These are phyloP conservation scores for Cherax quadricarinatus DNA, from an alignment of 1,140 invertebrate genomes.

Conservation along the genomic window DNA sequence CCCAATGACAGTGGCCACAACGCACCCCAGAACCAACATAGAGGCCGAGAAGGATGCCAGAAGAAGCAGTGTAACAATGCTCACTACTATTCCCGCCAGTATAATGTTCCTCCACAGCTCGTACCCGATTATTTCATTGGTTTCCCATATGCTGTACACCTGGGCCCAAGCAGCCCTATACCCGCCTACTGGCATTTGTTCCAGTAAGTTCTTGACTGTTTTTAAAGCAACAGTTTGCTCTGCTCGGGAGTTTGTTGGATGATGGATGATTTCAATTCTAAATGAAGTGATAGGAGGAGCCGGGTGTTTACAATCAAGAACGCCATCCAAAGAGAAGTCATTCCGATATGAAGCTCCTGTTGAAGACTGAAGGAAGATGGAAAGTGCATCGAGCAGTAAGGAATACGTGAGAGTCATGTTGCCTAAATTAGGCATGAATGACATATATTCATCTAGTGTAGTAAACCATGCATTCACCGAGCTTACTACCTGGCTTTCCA, in stretches of 20 bases:
- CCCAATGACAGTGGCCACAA: slow-evolving; percentile 80
- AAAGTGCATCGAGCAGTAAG: slow-evolving; percentile 59
- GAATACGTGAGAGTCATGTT: slow-evolving; percentile 54
- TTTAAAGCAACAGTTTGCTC: slow-evolving; percentile 43
- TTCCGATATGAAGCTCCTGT: slow-evolving; percentile 64
- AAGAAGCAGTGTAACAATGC: slow-evolving; percentile 79
- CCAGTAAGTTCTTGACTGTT: slow-evolving; percentile 46
- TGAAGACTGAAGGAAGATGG: slow-evolving; percentile 63
- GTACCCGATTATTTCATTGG: slow-evolving; percentile 78
- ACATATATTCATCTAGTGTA: slow-evolving; percentile 74
- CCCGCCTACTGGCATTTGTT: slow-evolving; percentile 39
- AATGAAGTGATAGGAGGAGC: slow-evolving; percentile 68
- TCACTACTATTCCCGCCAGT: slow-evolving; percentile 78
- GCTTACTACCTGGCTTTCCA: slow-evolving; percentile 68
- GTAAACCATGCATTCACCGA: slow-evolving; percentile 76
- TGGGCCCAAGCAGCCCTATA: slow-evolving; percentile 66
- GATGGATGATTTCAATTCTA: slow-evolving; percentile 63
- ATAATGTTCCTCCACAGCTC: slow-evolving; percentile 80
- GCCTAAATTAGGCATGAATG: slow-evolving; percentile 42
- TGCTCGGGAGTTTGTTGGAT: slow-evolving; percentile 23
- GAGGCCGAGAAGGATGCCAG: slow-evolving; percentile 79
- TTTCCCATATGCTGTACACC: slow-evolving; percentile 72
- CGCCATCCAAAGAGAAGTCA: slow-evolving; percentile 53
- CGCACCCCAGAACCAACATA: slow-evolving; percentile 79
- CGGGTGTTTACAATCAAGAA: slow-evolving; percentile 50